A percentile compares a stretch with the other conserved stretches of the same genome.
Conservation (phyloP, 2,888 invertebrate genomes). For the Heliconius sara region DNA sequence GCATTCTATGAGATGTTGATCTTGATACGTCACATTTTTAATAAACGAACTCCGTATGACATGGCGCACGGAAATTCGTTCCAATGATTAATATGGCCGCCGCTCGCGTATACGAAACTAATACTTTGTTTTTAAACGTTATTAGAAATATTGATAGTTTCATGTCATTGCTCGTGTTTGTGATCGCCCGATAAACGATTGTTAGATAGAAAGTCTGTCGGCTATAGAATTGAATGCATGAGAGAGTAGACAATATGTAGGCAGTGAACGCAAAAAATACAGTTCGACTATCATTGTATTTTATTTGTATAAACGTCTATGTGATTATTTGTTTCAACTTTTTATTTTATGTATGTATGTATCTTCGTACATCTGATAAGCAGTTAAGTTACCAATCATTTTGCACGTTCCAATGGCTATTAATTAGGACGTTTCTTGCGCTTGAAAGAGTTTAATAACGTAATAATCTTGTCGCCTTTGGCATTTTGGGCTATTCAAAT, state of each 20-base stretch:
- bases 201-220: constrained; percentile 78
- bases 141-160: constrained; percentile 84
- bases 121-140: constrained; percentile 82
- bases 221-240: constrained; percentile 72
- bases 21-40: constrained; percentile 85
- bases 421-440: constrained; percentile 68
- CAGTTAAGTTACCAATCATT: constrained; percentile 32
- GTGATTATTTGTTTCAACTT: constrained; percentile 47
- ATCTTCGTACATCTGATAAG: constrained; percentile 29
- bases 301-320: constrained; percentile 50
- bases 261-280: constrained; percentile 62
- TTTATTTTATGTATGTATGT: constrained; percentile 38
- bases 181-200: constrained; percentile 79
- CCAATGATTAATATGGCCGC: constrained; percentile 82
- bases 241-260: constrained; percentile 66
- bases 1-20: constrained; percentile 81
- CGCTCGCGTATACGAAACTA: constrained; percentile 75
- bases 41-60: constrained; percentile 83
- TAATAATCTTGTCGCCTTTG: constrained; percentile 76
- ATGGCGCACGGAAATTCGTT: constrained; percentile 82
- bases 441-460: constrained; percentile 65
- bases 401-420: constrained; percentile 63
- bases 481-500: constrained; percentile 67
- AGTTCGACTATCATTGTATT: constrained; percentile 59
- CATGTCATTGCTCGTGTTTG: constrained; percentile 81